These are phyloP conservation scores for Eucidaris tribuloides DNA, from an alignment of 35 echinoderm and acorn worm species.

Conservation along the genomic window DNA sequence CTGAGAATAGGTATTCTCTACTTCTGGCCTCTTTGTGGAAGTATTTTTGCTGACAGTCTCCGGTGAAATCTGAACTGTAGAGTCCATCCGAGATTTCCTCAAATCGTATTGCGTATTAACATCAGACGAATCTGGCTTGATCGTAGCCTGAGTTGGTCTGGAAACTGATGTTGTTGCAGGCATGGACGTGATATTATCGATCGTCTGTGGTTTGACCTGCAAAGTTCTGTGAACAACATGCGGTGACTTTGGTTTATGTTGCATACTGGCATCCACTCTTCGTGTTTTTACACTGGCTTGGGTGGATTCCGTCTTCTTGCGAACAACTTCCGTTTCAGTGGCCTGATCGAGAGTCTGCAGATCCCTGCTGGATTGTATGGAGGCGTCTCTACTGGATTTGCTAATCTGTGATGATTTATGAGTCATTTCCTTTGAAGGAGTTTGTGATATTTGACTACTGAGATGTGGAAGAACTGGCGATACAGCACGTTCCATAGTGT, in stretches of 20 bases:
- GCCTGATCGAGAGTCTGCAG: no score
- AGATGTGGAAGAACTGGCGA: background rate
- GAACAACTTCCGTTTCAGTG: no score
- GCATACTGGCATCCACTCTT: no score
- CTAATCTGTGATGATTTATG: background rate
- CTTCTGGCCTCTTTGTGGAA: background rate
- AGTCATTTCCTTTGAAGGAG: conserved; percentile 3
- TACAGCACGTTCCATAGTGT: background rate
- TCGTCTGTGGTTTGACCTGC: background rate
- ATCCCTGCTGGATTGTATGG: no score
- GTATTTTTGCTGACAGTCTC: background rate
- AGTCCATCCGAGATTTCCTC: no score
- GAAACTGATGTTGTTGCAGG: background rate
- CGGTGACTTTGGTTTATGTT: no score
- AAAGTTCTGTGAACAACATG: background rate
- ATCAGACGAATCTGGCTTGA: background rate
- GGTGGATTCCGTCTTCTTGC: no score
- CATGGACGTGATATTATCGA: background rate
- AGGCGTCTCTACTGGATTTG: background rate
- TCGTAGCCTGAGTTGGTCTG: background rate
- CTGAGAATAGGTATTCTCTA: background rate
- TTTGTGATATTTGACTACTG: background rate
- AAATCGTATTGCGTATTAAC: no score
- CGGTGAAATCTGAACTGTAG: background rate
- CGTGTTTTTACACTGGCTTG: no score